These are phyloP conservation scores for Uloborus diversus DNA, from an alignment of 1,140 invertebrate species.

Conservation along the genomic window DNA sequence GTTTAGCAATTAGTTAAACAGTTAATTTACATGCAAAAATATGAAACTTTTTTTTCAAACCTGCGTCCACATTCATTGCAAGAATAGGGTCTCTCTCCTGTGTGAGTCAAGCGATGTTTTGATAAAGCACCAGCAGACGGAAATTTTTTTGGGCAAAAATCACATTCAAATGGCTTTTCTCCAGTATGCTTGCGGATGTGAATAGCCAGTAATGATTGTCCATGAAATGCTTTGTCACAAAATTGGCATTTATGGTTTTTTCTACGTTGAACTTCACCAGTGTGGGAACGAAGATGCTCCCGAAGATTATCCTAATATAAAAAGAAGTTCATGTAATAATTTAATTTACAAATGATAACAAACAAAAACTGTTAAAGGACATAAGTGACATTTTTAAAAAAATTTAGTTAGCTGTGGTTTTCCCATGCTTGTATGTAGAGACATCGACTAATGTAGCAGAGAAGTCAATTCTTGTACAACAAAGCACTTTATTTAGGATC, in stretches of 20 bases:
- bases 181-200: slow-evolving; percentile 77
- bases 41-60: no score
- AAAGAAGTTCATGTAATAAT: no score
- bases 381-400: neutral
- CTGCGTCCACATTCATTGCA: slow-evolving; percentile 57
- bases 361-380: neutral
- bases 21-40: no score
- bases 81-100: slow-evolving; percentile 82
- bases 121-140: slow-evolving; percentile 77
- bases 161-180: slow-evolving; percentile 74
- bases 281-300: slow-evolving; percentile 78
- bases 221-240: slow-evolving; percentile 77
- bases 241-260: slow-evolving; percentile 72
- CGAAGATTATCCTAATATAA: slow-evolving; percentile 73
- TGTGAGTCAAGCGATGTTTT: slow-evolving; percentile 82
- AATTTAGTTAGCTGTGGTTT: no score
- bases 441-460: no score
- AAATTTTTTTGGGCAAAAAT: slow-evolving; percentile 75
- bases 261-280: slow-evolving; percentile 73
- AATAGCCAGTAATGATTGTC: slow-evolving; percentile 73
- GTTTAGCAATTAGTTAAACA: no score
- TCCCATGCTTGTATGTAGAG: no score
- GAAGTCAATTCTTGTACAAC: no score
- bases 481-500: no score
- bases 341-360: no score